Base-by-base conservation (phyloP, 2,888 invertebrate species). In the Lissonota sp. region DNA sequence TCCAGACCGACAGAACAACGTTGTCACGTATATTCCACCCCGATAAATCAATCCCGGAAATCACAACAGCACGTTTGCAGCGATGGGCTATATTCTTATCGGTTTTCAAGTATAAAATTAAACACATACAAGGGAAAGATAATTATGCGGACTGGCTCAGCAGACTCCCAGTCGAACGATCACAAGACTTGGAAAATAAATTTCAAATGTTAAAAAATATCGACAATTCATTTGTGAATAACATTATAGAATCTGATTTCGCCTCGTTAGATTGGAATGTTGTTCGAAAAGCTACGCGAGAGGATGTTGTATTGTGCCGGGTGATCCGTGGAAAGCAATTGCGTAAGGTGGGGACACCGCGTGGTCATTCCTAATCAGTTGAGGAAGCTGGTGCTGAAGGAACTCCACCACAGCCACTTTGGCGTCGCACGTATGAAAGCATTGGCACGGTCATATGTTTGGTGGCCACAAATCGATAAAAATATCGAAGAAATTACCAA, bases 1-100 rank as follows among this genome's bases (percentile, higher is more conserved):
- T 87, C 42, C 42, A 79, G 69, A 85, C 80, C 7, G 88, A 89
- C 70, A 80, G 83, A 72, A 72, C 81, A 39, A 70, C 85, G 6
- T 63, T 87, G 7, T 64, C 77, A 63, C 72, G 80, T 6, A 85
- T 88, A 12, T 84, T 88, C 42, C 76, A 85, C 42, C 80, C 83
- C 5, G 62, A 79, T 40, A 86, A 69, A 66, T 42, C 62, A 40
- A 84, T 81, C 4, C 83, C 85, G 0, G 64, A 57, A 7, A 83
- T 78, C 5, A 57, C 73, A 4, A 58, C 72, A 12, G 74, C 74
- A 3, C 10, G 75, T 0, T 49, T 79, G 55, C 78, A 81, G 40
- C 6, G 78, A 1, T 81, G 67, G 80, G 49, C 76, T 0, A 14
- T 77, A 62, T 76, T 79, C n/a, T 57, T 82, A 37, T 40, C 66